A percentile compares a stretch with the other conserved stretches of the same genome.
Evolutionary conservation across 2,113 vertebrate genomes (phyloP).

Genomic region (Sterrhoptilus dennistouni): DNA sequence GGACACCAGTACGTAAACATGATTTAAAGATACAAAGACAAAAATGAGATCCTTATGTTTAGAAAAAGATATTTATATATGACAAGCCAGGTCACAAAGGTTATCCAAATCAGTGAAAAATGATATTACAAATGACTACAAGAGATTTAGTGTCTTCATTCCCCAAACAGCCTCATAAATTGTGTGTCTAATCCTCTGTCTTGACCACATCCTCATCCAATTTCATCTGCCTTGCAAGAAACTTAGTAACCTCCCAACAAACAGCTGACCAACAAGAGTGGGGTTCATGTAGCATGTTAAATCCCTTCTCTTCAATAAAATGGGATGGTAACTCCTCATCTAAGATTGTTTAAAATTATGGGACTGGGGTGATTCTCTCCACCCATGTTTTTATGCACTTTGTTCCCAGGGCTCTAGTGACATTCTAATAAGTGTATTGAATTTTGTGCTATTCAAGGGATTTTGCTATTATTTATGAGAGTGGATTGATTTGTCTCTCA

Average conservation of each 20-base stretch:
- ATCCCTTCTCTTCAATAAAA: neutral
- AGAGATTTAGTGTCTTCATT: neutral
- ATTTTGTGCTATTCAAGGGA: slow-evolving; percentile 27
- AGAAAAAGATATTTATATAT: neutral
- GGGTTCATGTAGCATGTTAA: neutral
- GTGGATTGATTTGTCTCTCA: slow-evolving; percentile 37
- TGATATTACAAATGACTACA: neutral
- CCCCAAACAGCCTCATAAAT: neutral
- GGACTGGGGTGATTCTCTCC: neutral
- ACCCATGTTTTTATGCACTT: neutral
- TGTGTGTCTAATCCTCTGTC: neutral
- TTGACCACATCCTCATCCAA: neutral
- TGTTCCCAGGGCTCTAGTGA: slow-evolving; percentile 15
- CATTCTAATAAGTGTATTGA: slow-evolving; percentile 45
- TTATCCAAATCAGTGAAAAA: slow-evolving; percentile 2
- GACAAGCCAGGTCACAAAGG: neutral
- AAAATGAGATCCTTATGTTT: neutral
- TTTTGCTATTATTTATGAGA: slow-evolving; percentile 65
- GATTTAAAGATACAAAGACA: neutral
- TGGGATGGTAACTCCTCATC: neutral
- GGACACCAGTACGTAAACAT: neutral
- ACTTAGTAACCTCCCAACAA: neutral
- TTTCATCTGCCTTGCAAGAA: neutral
- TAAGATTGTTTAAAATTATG: neutral
- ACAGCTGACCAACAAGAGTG: neutral